These are phyloP conservation scores for Philopedon plagiatum DNA, from an alignment of 2,888 invertebrate genomes.

Conservation along the genomic window DNA sequence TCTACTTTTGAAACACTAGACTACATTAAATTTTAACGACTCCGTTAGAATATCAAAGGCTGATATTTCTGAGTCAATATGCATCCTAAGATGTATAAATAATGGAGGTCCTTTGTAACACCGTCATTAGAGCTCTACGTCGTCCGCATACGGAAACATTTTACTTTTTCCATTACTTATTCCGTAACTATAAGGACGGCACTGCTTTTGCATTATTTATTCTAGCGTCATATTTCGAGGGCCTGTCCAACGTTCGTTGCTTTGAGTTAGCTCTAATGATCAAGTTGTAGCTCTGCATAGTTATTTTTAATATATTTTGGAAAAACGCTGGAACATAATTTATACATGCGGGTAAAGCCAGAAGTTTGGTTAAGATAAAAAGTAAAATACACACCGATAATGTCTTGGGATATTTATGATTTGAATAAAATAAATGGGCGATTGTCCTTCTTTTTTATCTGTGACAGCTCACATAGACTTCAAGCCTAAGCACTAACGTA, in stretches of 20 bases:
- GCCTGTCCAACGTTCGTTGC: conserved; percentile 7
- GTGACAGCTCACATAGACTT: no score
- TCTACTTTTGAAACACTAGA: conserved; percentile 9
- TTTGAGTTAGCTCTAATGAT: conserved; percentile 39
- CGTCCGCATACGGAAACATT: conserved; percentile 59
- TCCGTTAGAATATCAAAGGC: conserved; percentile 37
- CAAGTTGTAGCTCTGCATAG: conserved; percentile 31
- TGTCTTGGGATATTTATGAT: no score
- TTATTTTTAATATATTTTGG: conserved; percentile 29
- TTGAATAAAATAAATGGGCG: no score
- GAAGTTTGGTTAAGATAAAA: no score
- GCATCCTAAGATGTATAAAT: conserved; percentile 62
- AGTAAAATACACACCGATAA: no score
- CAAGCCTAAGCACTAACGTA: no score
- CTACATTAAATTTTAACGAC: conserved; percentile 35
- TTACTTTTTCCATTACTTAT: conserved; percentile 59
- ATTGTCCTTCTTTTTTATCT: no score
- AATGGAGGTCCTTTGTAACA: conserved; percentile 63
- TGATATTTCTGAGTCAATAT: conserved; percentile 33
- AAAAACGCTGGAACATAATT: conserved; percentile 7
- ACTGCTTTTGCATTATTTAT: conserved; percentile 58
- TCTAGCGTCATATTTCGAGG: conserved; percentile 33
- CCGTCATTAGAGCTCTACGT: conserved; percentile 61
- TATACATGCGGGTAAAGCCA: no score
- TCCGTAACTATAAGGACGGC: conserved; percentile 55